Evolutionary conservation across 2,797 vertebrate species (phyloP).

Genomic region (Oryzias dopingdopingensis): DNA sequence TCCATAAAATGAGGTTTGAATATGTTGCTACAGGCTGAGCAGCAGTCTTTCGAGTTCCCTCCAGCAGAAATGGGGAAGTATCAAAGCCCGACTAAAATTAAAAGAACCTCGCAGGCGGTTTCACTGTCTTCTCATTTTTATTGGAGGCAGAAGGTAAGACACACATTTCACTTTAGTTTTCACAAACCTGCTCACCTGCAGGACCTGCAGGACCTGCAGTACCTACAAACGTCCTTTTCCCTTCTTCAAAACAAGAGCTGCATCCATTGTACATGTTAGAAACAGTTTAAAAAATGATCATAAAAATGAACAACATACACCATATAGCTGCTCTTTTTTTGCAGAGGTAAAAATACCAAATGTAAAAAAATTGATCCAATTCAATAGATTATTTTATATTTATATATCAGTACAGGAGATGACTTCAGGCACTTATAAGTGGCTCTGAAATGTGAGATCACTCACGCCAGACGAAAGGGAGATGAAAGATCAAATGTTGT

Average conservation of each 20-base stretch:
- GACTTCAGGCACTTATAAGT: conserved; percentile 92
- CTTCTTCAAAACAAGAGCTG: conserved; percentile 88
- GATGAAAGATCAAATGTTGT: conserved; percentile 10
- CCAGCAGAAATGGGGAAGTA: neutral
- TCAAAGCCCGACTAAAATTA: conserved; percentile 13
- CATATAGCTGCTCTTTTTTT: conserved; percentile 81
- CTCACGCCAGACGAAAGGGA: conserved; percentile 66
- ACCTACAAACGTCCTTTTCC: conserved; percentile 86
- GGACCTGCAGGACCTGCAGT: conserved; percentile 50
- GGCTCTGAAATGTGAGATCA: conserved; percentile 84
- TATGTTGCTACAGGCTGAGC: too few species aligned
- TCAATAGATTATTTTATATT: conserved; percentile 81
- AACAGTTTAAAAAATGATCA: conserved; percentile 85
- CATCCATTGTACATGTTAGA: conserved; percentile 94
- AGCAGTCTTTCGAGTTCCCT: neutral
- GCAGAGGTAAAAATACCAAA: conserved; percentile 98
- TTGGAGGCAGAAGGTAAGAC: conserved; percentile 76
- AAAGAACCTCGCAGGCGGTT: conserved; percentile 19
- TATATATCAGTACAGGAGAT: conserved; percentile 84
- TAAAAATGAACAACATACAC: conserved; percentile 99
- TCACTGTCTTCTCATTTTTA: conserved; percentile 70
- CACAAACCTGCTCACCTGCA: conserved; percentile 57
- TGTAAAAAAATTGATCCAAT: conserved; percentile 81
- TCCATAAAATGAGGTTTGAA: too few species aligned
- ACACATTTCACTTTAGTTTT: conserved; percentile 67